A percentile compares a stretch with the other conserved stretches of the same genome.
phyloP scores from a whole-genome alignment of 2,113 vertebrate species.

The Clarias gariepinus region DNA sequence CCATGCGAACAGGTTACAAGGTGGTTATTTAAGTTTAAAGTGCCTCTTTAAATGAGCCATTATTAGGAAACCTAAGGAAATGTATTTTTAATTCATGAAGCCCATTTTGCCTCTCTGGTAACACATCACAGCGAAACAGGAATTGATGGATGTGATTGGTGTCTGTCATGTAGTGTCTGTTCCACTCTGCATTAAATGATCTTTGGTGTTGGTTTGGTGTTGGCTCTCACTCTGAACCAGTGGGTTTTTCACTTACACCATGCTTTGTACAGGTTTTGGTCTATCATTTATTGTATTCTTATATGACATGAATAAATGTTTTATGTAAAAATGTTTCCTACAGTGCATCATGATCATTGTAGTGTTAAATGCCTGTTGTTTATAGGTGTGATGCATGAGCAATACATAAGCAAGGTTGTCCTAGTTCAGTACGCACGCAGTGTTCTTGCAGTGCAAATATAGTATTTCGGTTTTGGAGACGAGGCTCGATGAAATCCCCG shows the following conservation, averaged over 20 bases:
- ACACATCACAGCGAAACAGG: slow-evolving; percentile 1
- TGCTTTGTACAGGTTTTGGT: slow-evolving; percentile 21
- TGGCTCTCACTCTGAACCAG: neutral
- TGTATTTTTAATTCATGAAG: neutral
- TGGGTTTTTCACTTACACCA: neutral
- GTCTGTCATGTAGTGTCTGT: neutral
- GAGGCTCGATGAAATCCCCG: slow-evolving; percentile 26
- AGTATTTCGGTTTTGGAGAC: slow-evolving; percentile 19
- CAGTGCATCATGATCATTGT: neutral
- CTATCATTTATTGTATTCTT: neutral
- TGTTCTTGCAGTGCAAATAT: slow-evolving; percentile 11
- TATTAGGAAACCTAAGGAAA: neutral
- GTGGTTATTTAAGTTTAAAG: slow-evolving; percentile 40
- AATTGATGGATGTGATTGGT: neutral
- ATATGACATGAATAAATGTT: slow-evolving; percentile 24
- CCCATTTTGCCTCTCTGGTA: neutral
- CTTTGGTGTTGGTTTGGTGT: neutral
- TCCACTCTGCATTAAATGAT: slow-evolving; percentile 8
- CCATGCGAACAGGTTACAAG: slow-evolving; percentile 15
- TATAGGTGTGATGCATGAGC: neutral
- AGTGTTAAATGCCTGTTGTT: neutral
- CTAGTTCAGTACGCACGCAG: neutral
- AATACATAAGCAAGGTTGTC: neutral
- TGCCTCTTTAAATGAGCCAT: neutral
- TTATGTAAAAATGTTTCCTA: neutral